A percentile compares a stretch with the other conserved stretches of the same genome.
Evolutionary conservation across 1,140 invertebrate species (phyloP).

Genomic region (Onthophagus taurus): DNA sequence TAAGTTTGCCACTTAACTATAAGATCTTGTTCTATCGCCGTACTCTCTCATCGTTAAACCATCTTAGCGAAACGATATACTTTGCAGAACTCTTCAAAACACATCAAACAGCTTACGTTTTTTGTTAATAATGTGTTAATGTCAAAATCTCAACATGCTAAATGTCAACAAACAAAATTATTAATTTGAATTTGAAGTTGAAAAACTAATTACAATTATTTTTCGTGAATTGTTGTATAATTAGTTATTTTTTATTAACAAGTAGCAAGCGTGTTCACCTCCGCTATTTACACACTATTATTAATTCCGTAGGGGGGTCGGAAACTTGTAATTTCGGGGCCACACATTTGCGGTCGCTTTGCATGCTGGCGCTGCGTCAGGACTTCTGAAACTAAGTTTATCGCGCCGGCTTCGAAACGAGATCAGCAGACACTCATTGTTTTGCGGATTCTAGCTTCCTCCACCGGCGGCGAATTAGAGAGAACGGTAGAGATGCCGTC

Average conservation of each 20-base stretch:
- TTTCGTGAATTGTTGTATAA: conserved; percentile 9
- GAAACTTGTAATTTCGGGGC: conserved; percentile 20
- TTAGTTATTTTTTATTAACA: conserved; percentile 13
- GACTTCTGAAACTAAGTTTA: conserved; percentile 19
- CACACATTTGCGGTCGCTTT: conserved; percentile 18
- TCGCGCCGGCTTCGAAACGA: conserved; percentile 3
- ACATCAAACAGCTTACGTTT: too few relatives aligned
- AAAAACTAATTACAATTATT: too few relatives aligned
- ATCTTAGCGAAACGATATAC: too few relatives aligned
- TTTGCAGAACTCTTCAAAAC: too few relatives aligned
- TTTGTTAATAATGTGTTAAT: too few relatives aligned
- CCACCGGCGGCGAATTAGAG: conserved; percentile 20
- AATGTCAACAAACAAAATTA: too few relatives aligned
- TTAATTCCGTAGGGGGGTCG: conserved; percentile 15
- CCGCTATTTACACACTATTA: conserved; percentile 20
- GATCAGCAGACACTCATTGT: not conserved
- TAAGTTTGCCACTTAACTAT: too few relatives aligned
- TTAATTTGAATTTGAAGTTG: too few relatives aligned
- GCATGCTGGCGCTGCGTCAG: conserved; percentile 16
- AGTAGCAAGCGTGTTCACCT: conserved; percentile 16
- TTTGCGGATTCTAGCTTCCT: not conserved
- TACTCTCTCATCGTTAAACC: too few relatives aligned
- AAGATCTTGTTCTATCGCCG: too few relatives aligned
- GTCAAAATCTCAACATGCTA: too few relatives aligned
- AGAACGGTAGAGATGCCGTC: too few relatives aligned